A percentile compares a stretch with the other conserved stretches of the same genome.
Conservation (phyloP, 2,113 vertebrate genomes). For the Colinus virginianus region DNA sequence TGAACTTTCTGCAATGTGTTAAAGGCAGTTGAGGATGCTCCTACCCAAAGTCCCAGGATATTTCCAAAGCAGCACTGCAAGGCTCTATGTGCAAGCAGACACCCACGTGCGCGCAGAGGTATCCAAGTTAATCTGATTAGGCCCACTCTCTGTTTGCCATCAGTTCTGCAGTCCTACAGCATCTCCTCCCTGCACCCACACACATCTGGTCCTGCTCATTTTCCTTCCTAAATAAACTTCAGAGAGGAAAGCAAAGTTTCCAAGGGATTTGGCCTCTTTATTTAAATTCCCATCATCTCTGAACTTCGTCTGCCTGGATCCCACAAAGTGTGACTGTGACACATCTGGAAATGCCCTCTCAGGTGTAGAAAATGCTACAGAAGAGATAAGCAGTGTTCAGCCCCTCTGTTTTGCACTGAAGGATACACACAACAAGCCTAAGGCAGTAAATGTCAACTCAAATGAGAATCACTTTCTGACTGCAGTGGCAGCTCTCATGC, state of each 20-base stretch:
- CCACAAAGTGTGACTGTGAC: not conserved
- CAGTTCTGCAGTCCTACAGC: slow-evolving; percentile 25
- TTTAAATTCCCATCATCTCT: not conserved
- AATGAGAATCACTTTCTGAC: not conserved
- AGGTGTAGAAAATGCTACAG: not conserved
- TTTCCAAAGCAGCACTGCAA: not conserved
- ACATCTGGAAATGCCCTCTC: not conserved
- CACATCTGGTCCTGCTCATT: slow-evolving; percentile 23
- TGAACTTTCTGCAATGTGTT: accelerated
- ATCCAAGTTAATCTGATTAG: not conserved
- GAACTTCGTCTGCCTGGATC: not conserved
- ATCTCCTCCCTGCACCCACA: slow-evolving; percentile 59
- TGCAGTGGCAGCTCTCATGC: not conserved
- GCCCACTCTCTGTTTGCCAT: slow-evolving; percentile 33
- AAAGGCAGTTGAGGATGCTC: not conserved
- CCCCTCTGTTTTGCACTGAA: not conserved
- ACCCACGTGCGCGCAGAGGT: not conserved
- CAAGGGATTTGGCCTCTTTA: accelerated
- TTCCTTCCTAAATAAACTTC: not conserved
- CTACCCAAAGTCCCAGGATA: not conserved
- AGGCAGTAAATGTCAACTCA: not conserved
- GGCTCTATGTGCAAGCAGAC: not conserved
- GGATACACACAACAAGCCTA: not conserved
- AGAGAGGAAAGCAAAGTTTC: not conserved
- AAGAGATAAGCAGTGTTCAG: not conserved